A percentile compares a stretch with the other conserved stretches of the same genome.
Evolutionary conservation across 2,797 vertebrate genomes (phyloP).

Genomic region (Rhynchotus rufescens): DNA sequence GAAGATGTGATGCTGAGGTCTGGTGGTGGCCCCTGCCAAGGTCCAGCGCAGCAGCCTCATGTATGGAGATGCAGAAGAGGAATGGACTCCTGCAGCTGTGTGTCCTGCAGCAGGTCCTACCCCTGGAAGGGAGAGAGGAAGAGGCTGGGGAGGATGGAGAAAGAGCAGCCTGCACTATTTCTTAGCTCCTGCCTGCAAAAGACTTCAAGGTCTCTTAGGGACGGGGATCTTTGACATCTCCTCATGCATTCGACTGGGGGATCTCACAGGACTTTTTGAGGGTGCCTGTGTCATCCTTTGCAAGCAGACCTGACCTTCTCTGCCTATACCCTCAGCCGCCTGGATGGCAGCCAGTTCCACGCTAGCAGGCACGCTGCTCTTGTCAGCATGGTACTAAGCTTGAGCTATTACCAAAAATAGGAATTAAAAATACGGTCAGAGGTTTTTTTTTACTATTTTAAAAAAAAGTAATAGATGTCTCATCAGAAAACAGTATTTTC

Average conservation of each 20-base stretch:
- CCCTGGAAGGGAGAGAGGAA: fast-evolving
- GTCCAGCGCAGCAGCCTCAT: not conserved
- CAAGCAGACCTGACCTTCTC: conserved; percentile 17
- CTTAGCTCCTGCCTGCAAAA: not conserved
- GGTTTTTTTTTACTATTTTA: not conserved
- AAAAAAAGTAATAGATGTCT: not conserved
- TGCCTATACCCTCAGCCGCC: not conserved
- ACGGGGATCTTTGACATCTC: not conserved
- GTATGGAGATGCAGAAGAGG: not conserved
- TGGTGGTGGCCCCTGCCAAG: not conserved
- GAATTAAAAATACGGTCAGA: not conserved
- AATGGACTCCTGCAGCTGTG: not conserved
- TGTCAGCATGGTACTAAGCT: not conserved
- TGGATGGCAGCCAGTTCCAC: conserved; percentile 35
- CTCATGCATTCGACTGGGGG: not conserved
- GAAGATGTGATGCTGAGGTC: not conserved
- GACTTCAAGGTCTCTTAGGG: not conserved
- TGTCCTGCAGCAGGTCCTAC: not conserved
- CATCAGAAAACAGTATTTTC: not conserved
- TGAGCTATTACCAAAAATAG: conserved; percentile 42
- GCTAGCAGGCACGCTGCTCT: not conserved
- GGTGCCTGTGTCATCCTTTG: not conserved
- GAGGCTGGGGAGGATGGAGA: not conserved
- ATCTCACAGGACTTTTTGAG: not conserved
- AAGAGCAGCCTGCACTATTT: fast-evolving